Evolutionary conservation across 2,113 vertebrate genomes (phyloP).

Genomic region (Gopherus flavomarginatus): DNA sequence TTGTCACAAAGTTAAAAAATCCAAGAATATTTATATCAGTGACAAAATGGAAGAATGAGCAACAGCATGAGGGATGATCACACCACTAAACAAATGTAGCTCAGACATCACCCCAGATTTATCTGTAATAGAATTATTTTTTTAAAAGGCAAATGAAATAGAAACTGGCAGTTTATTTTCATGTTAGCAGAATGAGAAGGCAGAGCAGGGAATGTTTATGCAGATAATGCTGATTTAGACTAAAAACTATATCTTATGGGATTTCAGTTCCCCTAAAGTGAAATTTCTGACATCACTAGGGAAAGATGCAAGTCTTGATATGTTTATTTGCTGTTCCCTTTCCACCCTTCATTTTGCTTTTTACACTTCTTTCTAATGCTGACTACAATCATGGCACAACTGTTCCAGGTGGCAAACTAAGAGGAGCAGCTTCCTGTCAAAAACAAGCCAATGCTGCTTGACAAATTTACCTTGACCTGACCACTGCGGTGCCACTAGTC

Average conservation of each 20-base stretch:
- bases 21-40: neutral
- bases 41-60: neutral
- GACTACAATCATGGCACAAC: constrained; percentile 2
- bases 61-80: neutral
- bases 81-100: neutral
- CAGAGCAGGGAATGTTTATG: neutral
- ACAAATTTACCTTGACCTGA: constrained; percentile 41
- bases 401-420: constrained; percentile 58
- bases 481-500: constrained; percentile 49
- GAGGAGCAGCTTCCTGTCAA: constrained; percentile 45
- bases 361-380: constrained; percentile 4
- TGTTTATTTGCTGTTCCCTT: constrained; percentile 16
- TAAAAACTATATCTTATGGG: neutral
- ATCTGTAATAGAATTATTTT: neutral
- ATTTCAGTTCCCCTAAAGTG: neutral
- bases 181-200: neutral
- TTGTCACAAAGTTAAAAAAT: neutral
- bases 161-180: neutral
- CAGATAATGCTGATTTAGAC: neutral
- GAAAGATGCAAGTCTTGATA: neutral
- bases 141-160: neutral
- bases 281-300: neutral
- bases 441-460: constrained; percentile 37
- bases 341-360: constrained; percentile 13
- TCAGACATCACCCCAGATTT: neutral